phyloP scores from a whole-genome alignment of 2,797 vertebrate species.

The Tangara arthus region DNA sequence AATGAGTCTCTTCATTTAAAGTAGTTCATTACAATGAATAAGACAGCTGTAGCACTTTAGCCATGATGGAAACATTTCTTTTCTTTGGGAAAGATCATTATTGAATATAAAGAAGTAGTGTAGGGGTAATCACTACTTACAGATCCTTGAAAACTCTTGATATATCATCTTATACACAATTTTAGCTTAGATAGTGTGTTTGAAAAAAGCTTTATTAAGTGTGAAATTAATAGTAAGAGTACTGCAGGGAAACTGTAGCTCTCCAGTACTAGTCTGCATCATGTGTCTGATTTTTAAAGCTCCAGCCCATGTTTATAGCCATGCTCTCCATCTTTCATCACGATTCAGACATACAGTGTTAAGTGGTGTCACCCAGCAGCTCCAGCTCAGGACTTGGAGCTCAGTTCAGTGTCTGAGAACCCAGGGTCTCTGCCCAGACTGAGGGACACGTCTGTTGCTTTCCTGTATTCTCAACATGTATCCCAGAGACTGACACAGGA shows the following conservation, averaged over 20 bases:
- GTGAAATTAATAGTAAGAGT: neutral
- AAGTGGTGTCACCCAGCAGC: neutral
- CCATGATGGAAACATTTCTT: neutral
- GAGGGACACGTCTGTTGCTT: accelerated
- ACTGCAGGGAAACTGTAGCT: neutral
- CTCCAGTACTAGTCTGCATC: neutral
- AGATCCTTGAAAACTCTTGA: neutral
- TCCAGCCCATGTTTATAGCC: neutral
- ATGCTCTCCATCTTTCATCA: neutral
- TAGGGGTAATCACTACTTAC: neutral
- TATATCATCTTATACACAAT: neutral
- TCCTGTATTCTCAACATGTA: accelerated
- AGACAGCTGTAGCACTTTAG: constrained; percentile 25
- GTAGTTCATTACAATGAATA: constrained; percentile 37
- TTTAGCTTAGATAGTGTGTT: neutral
- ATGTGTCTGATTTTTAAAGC: neutral
- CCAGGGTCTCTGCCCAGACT: neutral
- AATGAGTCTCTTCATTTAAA: constrained; percentile 42
- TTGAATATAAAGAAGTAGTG: neutral
- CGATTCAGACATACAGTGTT: accelerated
- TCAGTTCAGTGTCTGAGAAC: neutral
- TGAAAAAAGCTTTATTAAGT: neutral
- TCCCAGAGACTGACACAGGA: neutral
- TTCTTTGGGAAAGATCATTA: constrained; percentile 12
- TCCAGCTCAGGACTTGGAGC: neutral